These are phyloP conservation scores for Diplazon laetatorius DNA, from an alignment of 2,888 invertebrate species.

Conservation along the genomic window DNA sequence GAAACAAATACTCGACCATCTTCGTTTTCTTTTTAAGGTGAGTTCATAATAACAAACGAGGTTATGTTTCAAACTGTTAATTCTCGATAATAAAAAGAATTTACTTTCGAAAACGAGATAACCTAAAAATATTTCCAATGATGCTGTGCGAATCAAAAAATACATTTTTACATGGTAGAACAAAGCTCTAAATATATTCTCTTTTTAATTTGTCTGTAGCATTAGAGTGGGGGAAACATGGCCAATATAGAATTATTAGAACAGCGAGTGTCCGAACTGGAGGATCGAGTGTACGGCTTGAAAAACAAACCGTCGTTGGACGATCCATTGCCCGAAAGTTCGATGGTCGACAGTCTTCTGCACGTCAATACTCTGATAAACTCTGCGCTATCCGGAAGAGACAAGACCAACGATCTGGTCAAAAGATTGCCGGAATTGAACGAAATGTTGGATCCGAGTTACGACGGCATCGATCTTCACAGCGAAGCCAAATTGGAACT, in stretches of 20 bases:
- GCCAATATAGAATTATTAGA: constrained; percentile 80
- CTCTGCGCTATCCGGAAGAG: constrained; percentile 83
- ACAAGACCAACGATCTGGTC: constrained; percentile 82
- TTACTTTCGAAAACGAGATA: no score
- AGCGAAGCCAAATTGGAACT: constrained; percentile 83
- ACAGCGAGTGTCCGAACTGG: constrained; percentile 82
- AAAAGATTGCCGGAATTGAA: constrained; percentile 83
- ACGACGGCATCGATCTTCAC: constrained; percentile 82
- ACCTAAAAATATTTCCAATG: no score
- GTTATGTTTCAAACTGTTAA: neutral
- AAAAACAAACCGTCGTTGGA: constrained; percentile 74
- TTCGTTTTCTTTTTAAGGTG: neutral
- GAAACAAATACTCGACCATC: neutral
- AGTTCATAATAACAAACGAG: neutral
- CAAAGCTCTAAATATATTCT: no score
- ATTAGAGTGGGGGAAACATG: constrained; percentile 53
- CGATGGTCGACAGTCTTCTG: constrained; percentile 82
- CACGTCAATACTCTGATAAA: constrained; percentile 83
- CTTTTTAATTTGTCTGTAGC: neutral
- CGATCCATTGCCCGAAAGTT: constrained; percentile 74
- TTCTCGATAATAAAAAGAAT: no score
- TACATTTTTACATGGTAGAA: no score
- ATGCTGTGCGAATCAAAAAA: no score
- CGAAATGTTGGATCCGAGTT: constrained; percentile 82
- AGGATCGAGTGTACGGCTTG: constrained; percentile 81